These are phyloP conservation scores for Yponomeuta plumbellus DNA, from an alignment of 2,888 invertebrate genomes.

Conservation along the genomic window DNA sequence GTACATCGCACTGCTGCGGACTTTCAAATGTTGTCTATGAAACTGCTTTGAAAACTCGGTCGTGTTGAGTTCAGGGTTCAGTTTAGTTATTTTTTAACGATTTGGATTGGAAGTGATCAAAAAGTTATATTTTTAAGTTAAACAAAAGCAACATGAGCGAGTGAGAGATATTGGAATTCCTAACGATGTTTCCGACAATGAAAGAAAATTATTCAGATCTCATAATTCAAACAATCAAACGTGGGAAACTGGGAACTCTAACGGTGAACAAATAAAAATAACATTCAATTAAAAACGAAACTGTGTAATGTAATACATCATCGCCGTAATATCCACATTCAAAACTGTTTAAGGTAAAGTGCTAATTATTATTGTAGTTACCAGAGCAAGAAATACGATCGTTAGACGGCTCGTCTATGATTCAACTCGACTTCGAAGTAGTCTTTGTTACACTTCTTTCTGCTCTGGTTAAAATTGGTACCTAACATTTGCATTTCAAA, in stretches of 20 bases:
- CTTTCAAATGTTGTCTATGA: conserved; percentile 7
- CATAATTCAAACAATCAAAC: not conserved
- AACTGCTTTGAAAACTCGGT: not conserved
- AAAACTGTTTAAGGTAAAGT: not conserved
- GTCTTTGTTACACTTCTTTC: too few relatives aligned
- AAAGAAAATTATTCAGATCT: not conserved
- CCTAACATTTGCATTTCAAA: too few relatives aligned
- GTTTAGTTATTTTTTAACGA: too few relatives aligned
- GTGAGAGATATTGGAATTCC: not conserved
- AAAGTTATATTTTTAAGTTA: too few relatives aligned
- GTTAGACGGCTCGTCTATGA: not conserved
- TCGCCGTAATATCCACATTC: not conserved
- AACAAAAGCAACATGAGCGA: too few relatives aligned
- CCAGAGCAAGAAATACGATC: not conserved
- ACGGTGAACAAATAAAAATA: not conserved
- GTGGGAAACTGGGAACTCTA: not conserved
- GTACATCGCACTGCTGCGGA: conserved; percentile 20
- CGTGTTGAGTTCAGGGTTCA: not conserved
- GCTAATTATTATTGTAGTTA: conserved; percentile 2
- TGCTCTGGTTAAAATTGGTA: too few relatives aligned
- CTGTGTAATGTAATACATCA: not conserved
- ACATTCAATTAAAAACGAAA: not conserved
- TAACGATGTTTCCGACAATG: not conserved
- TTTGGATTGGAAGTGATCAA: too few relatives aligned
- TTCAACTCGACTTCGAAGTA: not conserved